Evolutionary conservation across 2,113 vertebrate genomes (phyloP).

Genomic region (Stomatorhinus ivindoensis): DNA sequence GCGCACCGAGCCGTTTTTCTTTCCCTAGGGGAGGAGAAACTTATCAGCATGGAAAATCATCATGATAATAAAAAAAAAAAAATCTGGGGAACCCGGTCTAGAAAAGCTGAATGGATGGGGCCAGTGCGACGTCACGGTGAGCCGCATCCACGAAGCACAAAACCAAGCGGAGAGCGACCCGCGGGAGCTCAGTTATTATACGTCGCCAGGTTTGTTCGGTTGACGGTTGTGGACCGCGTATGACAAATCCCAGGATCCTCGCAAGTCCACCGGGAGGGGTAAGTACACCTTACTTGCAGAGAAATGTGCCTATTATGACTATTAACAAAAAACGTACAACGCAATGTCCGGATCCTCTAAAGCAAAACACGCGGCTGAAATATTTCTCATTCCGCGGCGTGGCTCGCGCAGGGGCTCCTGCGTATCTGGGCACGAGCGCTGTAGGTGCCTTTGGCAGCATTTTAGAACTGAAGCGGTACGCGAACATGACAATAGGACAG

Average conservation of each 20-base stretch:
- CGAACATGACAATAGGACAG: background rate
- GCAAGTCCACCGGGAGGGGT: constrained; percentile 28
- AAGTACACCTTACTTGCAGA: constrained; percentile 10
- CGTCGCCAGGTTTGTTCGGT: constrained; percentile 40
- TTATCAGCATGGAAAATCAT: constrained; percentile 37
- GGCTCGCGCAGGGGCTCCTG: constrained; percentile 1
- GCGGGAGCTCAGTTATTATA: constrained; percentile 51
- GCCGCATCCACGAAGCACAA: constrained; percentile 54
- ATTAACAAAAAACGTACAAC: background rate
- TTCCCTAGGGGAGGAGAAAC: constrained; percentile 36
- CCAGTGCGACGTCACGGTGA: constrained; percentile 61
- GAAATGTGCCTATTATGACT: background rate
- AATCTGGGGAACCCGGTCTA: constrained; percentile 36
- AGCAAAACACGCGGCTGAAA: background rate
- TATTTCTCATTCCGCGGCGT: background rate
- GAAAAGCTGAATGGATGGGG: constrained; percentile 60
- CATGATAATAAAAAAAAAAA: constrained; percentile 17
- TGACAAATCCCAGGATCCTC: constrained; percentile 32
- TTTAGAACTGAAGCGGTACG: background rate
- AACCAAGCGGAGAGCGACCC: constrained; percentile 45
- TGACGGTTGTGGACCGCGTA: constrained; percentile 33
- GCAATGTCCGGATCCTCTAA: background rate
- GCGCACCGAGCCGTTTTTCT: constrained; percentile 30
- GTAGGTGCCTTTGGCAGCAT: background rate
- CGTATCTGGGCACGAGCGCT: background rate